Evolutionary conservation across 2,113 vertebrate genomes (phyloP), one percentile per base, ranked within the genome.

Genomic region (Corythornis madagascariensis): DNA sequence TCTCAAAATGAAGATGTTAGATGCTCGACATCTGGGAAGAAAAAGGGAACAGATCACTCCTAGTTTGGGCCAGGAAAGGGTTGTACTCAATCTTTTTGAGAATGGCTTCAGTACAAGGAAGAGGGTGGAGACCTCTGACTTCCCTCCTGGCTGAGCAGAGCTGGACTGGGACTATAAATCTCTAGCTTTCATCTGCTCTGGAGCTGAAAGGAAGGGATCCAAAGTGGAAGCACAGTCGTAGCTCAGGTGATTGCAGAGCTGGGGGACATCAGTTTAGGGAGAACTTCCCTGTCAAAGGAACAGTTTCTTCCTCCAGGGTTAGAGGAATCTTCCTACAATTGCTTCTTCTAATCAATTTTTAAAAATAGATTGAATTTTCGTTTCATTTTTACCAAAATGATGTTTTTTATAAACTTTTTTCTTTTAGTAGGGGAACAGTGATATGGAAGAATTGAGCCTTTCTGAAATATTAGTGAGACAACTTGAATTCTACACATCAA

Each of bases 11-110:
- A 73, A 48, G 42, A 7, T 52, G 10, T 7, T 50, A 24, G 35
- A 7, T 69, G 87, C 60, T 70, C 73, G 63, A 75, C 18, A 89
- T 59, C 33, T 57, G 22, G 14, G 50, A 74, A 82, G 56, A 84
- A 78, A 64, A 69, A 40, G 19, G 48, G 31, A 86, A 25, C 13
- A 64, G 13, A 11, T 83, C 22, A 22, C 70, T 92, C 89, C 17
- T 73, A 40, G 48, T 89, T 22, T n/a, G 48, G 55, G 13, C 28
- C 60, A 52, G 73, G 66, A 94, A 92, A 82, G 82, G 10, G 19
- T 57, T 38, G 31, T 38, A 79, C 73, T 93, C 87, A 96, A 86
- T 90, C 91, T 90, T 69, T 69, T 25, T 80, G 83, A 88, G 67
- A 90, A 61, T 78, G 65, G 57, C 33, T 73, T 86, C 25, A 29